Conservation (phyloP, 2,797 vertebrate genomes). For the Varecia variegata region DNA sequence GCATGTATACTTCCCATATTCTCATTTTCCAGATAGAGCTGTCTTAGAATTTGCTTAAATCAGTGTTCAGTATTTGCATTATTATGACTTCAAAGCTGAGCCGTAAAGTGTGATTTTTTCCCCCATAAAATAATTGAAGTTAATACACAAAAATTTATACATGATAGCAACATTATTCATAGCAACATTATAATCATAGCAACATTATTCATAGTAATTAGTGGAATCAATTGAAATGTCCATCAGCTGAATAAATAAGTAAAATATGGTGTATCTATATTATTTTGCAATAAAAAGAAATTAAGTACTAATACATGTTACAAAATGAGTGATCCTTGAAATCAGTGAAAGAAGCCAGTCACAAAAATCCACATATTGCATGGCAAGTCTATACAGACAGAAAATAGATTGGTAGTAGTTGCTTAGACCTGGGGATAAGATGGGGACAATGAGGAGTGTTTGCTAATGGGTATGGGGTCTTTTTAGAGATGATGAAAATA, state of each 20-base stretch:
- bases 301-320: background rate
- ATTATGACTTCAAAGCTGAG: slow-evolving; percentile 1
- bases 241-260: background rate
- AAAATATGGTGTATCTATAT: background rate
- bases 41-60: slow-evolving; percentile 15
- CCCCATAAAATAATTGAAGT: background rate
- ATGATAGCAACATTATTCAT: background rate
- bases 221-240: background rate
- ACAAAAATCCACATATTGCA: background rate
- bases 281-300: background rate
- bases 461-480: no score
- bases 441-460: background rate
- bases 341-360: background rate
- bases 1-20: background rate
- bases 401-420: background rate
- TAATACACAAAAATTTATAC: background rate
- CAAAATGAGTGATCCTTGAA: background rate
- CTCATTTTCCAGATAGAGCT: background rate
- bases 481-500: background rate
- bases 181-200: no score
- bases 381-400: background rate
- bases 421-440: background rate
- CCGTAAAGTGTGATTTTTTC: background rate
- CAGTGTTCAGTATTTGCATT: background rate
- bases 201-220: no score